A percentile compares a stretch with the other conserved stretches of the same genome.
Conservation (phyloP, 2,888 invertebrate species). For the Stenoptilia bipunctidactyla region DNA sequence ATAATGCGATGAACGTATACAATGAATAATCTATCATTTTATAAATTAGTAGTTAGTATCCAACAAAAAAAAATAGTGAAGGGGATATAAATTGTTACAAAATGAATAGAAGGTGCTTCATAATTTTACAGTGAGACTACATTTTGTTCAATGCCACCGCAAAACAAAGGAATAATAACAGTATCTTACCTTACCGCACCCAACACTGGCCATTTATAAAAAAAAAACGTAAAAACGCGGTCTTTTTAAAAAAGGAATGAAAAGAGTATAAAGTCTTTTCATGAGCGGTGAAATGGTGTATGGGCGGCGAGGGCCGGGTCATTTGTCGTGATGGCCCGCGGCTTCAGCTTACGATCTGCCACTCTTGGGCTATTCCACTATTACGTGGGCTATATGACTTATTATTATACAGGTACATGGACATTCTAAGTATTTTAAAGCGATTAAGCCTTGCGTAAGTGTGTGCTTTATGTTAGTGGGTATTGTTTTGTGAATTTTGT, state of each 20-base stretch:
- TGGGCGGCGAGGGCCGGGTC: slow-evolving; percentile 44
- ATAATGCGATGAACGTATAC: no score
- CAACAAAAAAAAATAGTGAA: no score
- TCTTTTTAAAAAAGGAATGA: slow-evolving; percentile 22
- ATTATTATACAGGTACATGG: neutral
- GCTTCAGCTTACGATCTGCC: slow-evolving; percentile 51
- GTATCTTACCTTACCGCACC: slow-evolving; percentile 2
- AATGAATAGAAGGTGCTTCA: neutral
- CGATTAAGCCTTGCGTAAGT: neutral
- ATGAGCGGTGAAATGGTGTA: slow-evolving; percentile 55
- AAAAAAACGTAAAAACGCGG: slow-evolving; percentile 1
- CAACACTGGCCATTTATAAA: neutral
- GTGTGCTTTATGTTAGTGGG: neutral
- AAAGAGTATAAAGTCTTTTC: slow-evolving; percentile 34
- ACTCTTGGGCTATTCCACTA: slow-evolving; percentile 23
- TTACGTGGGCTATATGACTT: slow-evolving; percentile 5
- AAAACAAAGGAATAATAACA: slow-evolving; percentile 3
- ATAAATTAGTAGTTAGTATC: no score
- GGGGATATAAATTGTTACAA: no score
- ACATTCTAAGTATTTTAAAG: neutral
- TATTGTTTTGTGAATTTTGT: no score
- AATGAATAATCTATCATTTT: no score
- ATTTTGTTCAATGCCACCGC: slow-evolving; percentile 1
- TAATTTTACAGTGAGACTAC: slow-evolving; percentile 2
- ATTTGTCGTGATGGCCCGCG: slow-evolving; percentile 59